phyloP scores from a whole-genome alignment of 2,797 vertebrate species.

The Hoplostethus mediterraneus region DNA sequence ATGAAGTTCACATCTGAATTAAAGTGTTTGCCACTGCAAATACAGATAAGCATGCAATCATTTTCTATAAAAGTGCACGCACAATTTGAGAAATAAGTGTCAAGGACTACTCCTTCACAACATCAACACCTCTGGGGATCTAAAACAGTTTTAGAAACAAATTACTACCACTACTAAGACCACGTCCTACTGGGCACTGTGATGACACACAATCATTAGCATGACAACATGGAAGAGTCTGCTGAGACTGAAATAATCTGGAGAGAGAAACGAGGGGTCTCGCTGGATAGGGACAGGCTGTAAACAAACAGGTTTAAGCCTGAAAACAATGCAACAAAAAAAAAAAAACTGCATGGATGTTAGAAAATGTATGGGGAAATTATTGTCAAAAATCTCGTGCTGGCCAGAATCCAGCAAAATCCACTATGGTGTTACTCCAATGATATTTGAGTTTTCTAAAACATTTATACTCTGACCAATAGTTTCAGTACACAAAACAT shows the following conservation, averaged over 20 bases:
- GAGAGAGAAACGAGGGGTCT: conserved; percentile 4
- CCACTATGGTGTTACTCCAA: not conserved
- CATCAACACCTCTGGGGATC: conserved; percentile 54
- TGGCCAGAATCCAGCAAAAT: not conserved
- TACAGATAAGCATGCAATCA: too few species aligned
- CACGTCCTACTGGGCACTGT: conserved; percentile 33
- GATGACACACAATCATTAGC: conserved; percentile 66
- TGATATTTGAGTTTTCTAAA: not conserved
- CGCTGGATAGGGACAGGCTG: conserved; percentile 12
- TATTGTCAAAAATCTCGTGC: not conserved
- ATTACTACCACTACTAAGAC: conserved; percentile 40
- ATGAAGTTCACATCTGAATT: too few species aligned
- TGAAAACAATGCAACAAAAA: not conserved
- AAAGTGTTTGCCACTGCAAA: too few species aligned
- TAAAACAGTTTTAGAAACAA: conserved; percentile 56
- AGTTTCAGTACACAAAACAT: too few species aligned
- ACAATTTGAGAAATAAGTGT: conserved; percentile 12
- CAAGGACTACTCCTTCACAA: conserved; percentile 39
- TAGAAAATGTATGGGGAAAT: not conserved
- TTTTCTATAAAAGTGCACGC: not conserved
- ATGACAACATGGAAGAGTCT: conserved; percentile 48
- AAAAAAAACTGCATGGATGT: conserved; percentile 7
- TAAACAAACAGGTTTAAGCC: conserved; percentile 37
- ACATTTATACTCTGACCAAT: too few species aligned
- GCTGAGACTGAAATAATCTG: conserved; percentile 23